phyloP scores from a whole-genome alignment of 2,888 invertebrate species.

The Eueremaeus valkanovi region DNA sequence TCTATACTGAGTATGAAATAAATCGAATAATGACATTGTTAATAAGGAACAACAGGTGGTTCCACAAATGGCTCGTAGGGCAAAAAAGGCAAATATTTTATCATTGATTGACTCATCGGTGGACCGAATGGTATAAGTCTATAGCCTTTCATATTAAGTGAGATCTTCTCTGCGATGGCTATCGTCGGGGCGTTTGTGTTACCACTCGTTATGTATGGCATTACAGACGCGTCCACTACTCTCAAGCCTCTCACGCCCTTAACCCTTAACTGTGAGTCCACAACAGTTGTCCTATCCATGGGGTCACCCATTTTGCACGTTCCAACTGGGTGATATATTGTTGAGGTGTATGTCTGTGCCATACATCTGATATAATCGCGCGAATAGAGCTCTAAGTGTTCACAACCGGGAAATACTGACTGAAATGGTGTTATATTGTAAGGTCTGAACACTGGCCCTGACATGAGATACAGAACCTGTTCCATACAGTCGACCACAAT shows the following conservation, averaged over 20 bases:
- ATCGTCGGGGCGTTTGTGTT: constrained; percentile 50
- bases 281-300: constrained; percentile 54
- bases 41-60: too few relatives aligned
- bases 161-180: not conserved
- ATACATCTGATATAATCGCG: constrained; percentile 43
- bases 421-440: constrained; percentile 19
- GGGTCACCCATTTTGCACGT: constrained; percentile 56
- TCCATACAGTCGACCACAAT: constrained; percentile 65
- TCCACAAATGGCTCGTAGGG: too few relatives aligned
- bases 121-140: too few relatives aligned
- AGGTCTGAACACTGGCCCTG: not conserved
- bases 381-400: constrained; percentile 39
- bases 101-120: too few relatives aligned
- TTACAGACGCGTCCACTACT: constrained; percentile 57
- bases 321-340: constrained; percentile 58
- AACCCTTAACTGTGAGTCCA: constrained; percentile 51
- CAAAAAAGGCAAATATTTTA: too few relatives aligned
- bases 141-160: not conserved
- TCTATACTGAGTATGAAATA: too few relatives aligned
- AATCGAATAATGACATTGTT: too few relatives aligned
- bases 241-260: constrained; percentile 52
- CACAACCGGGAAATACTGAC: constrained; percentile 44
- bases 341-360: constrained; percentile 39
- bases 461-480: too few relatives aligned
- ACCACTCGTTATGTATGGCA: constrained; percentile 57